Evolutionary conservation across 2,113 vertebrate genomes (phyloP).

Genomic region (Ceratotherium simum): DNA sequence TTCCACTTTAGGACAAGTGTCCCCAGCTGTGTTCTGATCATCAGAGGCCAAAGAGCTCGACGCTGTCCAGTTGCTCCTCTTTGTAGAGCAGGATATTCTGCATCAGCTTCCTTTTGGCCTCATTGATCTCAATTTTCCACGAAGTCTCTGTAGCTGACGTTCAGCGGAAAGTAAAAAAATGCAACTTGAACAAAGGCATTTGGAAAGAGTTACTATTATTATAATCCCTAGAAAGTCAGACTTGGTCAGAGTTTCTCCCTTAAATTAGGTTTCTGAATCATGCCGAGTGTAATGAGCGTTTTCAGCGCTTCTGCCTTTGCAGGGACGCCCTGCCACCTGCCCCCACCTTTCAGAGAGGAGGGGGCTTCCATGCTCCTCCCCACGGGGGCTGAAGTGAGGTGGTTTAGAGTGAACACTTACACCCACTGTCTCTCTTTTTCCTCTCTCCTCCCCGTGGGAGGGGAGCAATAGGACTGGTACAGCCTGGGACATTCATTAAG

Average conservation of each 20-base stretch:
- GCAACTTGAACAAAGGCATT: not conserved
- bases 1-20: not conserved
- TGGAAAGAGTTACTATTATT: not conserved
- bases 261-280: not conserved
- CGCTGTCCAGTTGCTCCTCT: slow-evolving; percentile 88
- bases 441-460: not conserved
- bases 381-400: not conserved
- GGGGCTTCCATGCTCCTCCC: not conserved
- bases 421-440: not conserved
- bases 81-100: slow-evolving; percentile 88
- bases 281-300: not conserved
- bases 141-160: slow-evolving; percentile 80
- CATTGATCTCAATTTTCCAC: slow-evolving; percentile 88
- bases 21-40: not conserved
- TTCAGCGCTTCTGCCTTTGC: not conserved
- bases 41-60: slow-evolving; percentile 88
- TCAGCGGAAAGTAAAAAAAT: slow-evolving; percentile 70
- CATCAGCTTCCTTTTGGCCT: slow-evolving; percentile 89
- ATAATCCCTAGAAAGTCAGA: slow-evolving; percentile 17
- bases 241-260: not conserved
- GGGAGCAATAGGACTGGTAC: not conserved
- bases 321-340: not conserved
- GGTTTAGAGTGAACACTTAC: not conserved
- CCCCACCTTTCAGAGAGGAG: not conserved
- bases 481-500: not conserved